Evolutionary conservation across 1,140 invertebrate genomes (phyloP).

Genomic region (Lanistes nyassanus): DNA sequence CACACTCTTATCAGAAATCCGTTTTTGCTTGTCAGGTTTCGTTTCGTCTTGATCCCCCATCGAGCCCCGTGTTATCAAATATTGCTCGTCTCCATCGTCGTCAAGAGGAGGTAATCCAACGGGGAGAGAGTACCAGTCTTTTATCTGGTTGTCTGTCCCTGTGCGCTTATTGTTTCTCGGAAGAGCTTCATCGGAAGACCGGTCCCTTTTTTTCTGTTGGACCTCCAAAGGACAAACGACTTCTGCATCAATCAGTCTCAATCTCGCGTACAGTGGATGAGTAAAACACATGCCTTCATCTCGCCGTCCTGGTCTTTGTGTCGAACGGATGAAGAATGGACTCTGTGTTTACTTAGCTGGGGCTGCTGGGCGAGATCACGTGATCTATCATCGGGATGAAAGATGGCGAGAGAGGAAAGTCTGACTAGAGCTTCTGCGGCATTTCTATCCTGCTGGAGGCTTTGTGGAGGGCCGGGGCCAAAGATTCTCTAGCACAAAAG

Average conservation of each 20-base stretch:
- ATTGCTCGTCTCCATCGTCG: not conserved
- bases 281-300: not conserved
- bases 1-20: conserved; percentile 13
- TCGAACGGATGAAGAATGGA: no score
- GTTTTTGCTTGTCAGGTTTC: not conserved
- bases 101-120: not conserved
- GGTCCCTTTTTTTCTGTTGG: not conserved
- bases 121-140: not conserved
- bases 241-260: conserved; percentile 6
- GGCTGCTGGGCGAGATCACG: no score
- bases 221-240: not conserved
- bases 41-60: not conserved
- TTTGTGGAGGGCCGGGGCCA: no score
- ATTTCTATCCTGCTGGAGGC: no score
- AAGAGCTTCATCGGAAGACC: not conserved
- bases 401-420: no score
- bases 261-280: not conserved
- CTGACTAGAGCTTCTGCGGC: no score
- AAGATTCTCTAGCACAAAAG: no score
- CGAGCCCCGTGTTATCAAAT: conserved; percentile 2
- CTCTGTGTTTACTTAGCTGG: no score
- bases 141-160: conserved; percentile 4
- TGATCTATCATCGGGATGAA: no score
- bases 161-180: conserved; percentile 3
- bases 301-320: no score